Evolutionary conservation across 2,113 vertebrate species (phyloP).

Genomic region (Tychaedon coryphoeus): DNA sequence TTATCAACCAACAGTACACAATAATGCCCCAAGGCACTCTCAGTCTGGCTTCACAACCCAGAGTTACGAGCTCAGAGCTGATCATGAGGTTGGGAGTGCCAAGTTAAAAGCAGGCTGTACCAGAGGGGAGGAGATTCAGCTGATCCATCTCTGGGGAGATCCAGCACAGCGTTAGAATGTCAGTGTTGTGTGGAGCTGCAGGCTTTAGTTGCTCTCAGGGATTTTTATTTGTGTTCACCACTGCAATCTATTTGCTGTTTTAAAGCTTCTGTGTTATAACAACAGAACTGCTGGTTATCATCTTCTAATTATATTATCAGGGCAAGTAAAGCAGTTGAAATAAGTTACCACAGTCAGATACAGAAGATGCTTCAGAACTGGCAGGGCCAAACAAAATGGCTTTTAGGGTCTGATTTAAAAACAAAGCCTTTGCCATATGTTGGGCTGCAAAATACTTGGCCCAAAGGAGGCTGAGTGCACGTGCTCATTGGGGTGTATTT

Average conservation of each 20-base stretch:
- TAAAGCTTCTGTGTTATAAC: not conserved
- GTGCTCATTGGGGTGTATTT: not conserved
- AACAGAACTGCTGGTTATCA: not conserved
- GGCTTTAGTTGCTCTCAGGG: not conserved
- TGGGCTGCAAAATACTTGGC: not conserved
- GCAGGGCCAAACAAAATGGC: not conserved
- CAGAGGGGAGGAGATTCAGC: not conserved
- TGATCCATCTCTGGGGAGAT: not conserved
- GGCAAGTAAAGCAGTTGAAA: not conserved
- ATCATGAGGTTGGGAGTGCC: not conserved
- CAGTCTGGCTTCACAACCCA: not conserved
- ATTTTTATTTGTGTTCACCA: not conserved
- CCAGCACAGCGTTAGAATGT: accelerated
- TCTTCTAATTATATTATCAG: not conserved
- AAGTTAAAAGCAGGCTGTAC: not conserved
- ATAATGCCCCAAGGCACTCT: not conserved
- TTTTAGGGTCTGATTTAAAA: not conserved
- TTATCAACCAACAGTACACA: not conserved
- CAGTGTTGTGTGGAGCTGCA: not conserved
- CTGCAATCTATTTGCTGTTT: not conserved
- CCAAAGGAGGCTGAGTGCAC: not conserved
- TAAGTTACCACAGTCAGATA: not conserved
- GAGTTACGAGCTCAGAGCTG: not conserved
- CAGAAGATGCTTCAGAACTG: not conserved
- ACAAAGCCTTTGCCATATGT: not conserved